Conservation (phyloP, 2,797 vertebrate genomes). For the Esox masquinongy region DNA sequence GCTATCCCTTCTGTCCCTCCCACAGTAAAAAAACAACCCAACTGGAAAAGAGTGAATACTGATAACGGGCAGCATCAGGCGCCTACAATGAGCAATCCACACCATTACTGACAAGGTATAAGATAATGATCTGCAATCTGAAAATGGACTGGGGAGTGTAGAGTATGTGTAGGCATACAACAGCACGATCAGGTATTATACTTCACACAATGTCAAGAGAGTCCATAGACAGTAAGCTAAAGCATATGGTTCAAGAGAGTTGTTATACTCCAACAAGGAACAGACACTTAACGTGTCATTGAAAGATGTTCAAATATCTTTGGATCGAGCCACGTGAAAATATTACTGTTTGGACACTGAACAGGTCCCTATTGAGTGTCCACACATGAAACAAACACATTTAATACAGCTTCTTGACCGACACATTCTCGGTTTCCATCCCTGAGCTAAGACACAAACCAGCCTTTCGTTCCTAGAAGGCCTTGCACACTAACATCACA, state of each 20-base stretch:
- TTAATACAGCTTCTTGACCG: conserved; percentile 47
- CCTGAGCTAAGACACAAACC: conserved; percentile 69
- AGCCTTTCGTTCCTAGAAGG: not conserved
- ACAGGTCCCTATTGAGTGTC: conserved; percentile 48
- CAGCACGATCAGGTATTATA: conserved; percentile 64
- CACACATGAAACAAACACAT: conserved; percentile 50
- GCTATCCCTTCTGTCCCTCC: conserved; percentile 63
- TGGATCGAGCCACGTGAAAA: conserved; percentile 74
- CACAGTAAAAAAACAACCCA: conserved; percentile 62
- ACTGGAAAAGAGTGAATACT: conserved; percentile 26
- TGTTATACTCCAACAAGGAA: conserved; percentile 46
- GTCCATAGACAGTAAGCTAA: conserved; percentile 60
- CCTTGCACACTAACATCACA: conserved; percentile 34
- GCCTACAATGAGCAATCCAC: conserved; percentile 35
- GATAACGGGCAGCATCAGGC: conserved; percentile 33
- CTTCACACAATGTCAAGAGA: conserved; percentile 55
- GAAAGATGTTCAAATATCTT: conserved; percentile 65
- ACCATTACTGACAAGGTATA: conserved; percentile 33
- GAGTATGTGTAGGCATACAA: conserved; percentile 63
- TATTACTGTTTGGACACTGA: conserved; percentile 43
- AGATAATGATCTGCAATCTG: conserved; percentile 35
- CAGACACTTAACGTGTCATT: conserved; percentile 43
- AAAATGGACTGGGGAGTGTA: conserved; percentile 55
- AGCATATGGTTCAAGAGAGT: conserved; percentile 66
- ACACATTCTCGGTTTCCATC: conserved; percentile 49